Evolutionary conservation across 1,140 invertebrate genomes (phyloP), one percentile per base, ranked within the genome.

Genomic region (Cyphomyrmex costatus): DNA sequence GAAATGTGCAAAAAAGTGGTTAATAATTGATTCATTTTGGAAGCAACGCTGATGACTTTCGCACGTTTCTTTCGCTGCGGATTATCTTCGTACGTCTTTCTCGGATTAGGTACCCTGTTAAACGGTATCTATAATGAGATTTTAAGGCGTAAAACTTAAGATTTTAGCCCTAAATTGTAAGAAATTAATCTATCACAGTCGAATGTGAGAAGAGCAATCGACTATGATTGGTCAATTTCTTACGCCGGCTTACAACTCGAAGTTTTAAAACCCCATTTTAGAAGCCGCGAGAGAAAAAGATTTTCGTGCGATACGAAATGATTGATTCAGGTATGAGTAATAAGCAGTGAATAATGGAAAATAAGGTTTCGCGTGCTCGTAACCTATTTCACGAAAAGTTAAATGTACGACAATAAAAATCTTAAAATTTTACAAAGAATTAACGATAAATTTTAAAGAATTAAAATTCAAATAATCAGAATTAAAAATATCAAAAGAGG

Each of bases 271-370:
- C n/a, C n/a, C n/a, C n/a, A n/a, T n/a, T n/a, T n/a, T n/a, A n/a
- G n/a, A n/a, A n/a, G n/a, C n/a, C n/a, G n/a, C n/a, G n/a, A n/a
- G n/a, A 65, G 33, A 82, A 19, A 27, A 27, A 36, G 51, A 42
- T 60, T 56, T 42, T 24, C 21, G 21, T 49, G 21, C 36, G 24
- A 56, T 68, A 71, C 24, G 14, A 19, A 46, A 58, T 5, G 24
- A 71, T 82, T 73, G 70, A 82, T 8, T 71, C 12, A 8, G 27
- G 24, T 24, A 46, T 82, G 51, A 73, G 24, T 70, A 80, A 66
- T 53, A 36, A 46, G 4, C 56, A n/a, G 14, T 65, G 58, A 51
- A 24, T 58, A 24, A 33, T 16, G 27, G 60, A 27, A 4, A 66
- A 33, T 24, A 10, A 51, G 16, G 21, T n/a, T 16, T 61, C 8